A percentile compares a stretch with the other conserved stretches of the same genome.
Conservation (phyloP, 1,140 invertebrate genomes). For the Scaptodrosophila lebanonensis region DNA sequence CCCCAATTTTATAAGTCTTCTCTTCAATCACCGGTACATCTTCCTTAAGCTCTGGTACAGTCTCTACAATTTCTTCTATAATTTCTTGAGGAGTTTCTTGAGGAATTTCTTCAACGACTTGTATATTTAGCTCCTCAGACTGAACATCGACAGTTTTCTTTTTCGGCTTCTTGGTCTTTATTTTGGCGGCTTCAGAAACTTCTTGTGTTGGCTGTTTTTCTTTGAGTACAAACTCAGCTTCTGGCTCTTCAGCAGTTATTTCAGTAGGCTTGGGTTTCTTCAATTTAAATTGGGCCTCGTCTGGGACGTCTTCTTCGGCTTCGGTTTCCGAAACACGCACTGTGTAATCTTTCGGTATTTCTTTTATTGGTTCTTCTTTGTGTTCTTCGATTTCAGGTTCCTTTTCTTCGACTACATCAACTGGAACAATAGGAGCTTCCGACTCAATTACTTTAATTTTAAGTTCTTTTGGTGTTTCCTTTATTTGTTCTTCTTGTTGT, state of each 20-base stretch:
- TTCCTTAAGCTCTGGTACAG: slow-evolving; percentile 34
- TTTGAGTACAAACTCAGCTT: slow-evolving; percentile 57
- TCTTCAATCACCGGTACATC: slow-evolving; percentile 25
- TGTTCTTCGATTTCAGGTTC: slow-evolving; percentile 19
- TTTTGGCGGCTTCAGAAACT: slow-evolving; percentile 53
- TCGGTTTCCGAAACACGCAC: slow-evolving; percentile 24
- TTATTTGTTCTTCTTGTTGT: slow-evolving; percentile 9
- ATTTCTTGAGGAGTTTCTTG: slow-evolving; percentile 44
- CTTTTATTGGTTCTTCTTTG: slow-evolving; percentile 21
- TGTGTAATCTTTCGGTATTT: slow-evolving; percentile 40
- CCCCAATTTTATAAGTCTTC: slow-evolving; percentile 46
- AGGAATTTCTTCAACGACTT: slow-evolving; percentile 47
- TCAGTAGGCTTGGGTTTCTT: slow-evolving; percentile 50
- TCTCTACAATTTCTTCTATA: slow-evolving; percentile 43
- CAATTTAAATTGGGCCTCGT: slow-evolving; percentile 44
- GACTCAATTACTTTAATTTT: no score
- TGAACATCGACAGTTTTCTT: slow-evolving; percentile 58
- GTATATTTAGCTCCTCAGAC: slow-evolving; percentile 55
- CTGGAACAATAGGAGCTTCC: slow-evolving; percentile 44
- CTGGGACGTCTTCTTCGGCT: slow-evolving; percentile 19
- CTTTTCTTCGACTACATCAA: slow-evolving; percentile 19
- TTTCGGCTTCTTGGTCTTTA: slow-evolving; percentile 70
- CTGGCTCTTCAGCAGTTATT: slow-evolving; percentile 51
- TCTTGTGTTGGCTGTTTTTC: slow-evolving; percentile 54
- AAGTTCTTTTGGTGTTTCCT: slow-evolving; percentile 48